phyloP scores from a whole-genome alignment of 2,888 invertebrate genomes.

The Rotaria socialis region DNA sequence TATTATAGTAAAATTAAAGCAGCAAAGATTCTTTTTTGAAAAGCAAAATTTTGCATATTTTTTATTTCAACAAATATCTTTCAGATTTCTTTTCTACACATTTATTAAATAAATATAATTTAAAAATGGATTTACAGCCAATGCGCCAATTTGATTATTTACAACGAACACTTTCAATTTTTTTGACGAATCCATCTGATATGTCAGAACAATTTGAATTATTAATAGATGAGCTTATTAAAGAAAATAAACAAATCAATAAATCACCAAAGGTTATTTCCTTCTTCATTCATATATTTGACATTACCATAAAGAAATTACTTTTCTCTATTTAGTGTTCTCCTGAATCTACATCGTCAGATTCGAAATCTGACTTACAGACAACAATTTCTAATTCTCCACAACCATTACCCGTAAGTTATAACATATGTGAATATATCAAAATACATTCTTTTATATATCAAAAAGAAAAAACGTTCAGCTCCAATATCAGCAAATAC shows the following conservation, averaged over 20 bases:
- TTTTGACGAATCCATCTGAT: not conserved
- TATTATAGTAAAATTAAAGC: no score
- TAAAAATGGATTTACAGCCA: slow-evolving; percentile 26
- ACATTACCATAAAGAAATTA: not conserved
- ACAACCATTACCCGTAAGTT: not conserved
- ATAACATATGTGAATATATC: no score
- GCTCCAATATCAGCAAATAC: not conserved
- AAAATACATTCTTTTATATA: not conserved
- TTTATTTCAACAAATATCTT: not conserved
- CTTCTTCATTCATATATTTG: no score
- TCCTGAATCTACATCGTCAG: not conserved
- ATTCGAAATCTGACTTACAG: not conserved
- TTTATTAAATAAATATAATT: not conserved
- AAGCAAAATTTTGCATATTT: no score
- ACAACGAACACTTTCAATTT: not conserved
- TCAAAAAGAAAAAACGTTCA: not conserved
- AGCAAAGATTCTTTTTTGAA: not conserved
- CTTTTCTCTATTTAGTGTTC: not conserved
- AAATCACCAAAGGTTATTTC: not conserved
- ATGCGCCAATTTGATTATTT: slow-evolving; percentile 12
- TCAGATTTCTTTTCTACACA: slow-evolving; percentile 7
- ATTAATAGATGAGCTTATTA: slow-evolving; percentile 17
- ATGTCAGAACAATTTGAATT: slow-evolving; percentile 25
- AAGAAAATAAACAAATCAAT: not conserved
- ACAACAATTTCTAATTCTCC: not conserved